Evolutionary conservation across 2,113 vertebrate genomes (phyloP).

Genomic region (Amazona guildingii): DNA sequence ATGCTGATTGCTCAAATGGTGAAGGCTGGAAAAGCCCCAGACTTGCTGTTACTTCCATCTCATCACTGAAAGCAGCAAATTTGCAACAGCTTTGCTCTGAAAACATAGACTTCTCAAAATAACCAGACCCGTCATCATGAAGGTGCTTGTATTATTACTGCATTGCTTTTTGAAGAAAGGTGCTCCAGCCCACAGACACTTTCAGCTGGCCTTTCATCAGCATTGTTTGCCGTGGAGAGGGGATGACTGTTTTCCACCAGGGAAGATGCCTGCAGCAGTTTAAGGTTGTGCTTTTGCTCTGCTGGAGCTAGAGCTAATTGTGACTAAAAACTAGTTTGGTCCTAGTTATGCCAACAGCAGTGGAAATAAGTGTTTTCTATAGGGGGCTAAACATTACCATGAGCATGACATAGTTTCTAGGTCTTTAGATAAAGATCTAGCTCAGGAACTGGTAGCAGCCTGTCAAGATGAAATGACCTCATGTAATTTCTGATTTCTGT

Average conservation of each 20-base stretch:
- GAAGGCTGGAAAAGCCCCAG: constrained; percentile 11
- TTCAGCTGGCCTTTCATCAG: neutral
- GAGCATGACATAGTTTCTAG: constrained; percentile 20
- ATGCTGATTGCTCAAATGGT: neutral
- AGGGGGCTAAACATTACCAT: neutral
- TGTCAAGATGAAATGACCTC: constrained; percentile 5
- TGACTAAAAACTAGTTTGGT: neutral
- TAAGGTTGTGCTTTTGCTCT: neutral
- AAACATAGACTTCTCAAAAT: neutral
- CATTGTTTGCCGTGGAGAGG: fast-evolving
- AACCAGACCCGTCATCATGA: fast-evolving
- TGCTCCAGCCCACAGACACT: neutral
- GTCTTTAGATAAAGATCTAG: constrained; percentile 14
- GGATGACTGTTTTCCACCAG: neutral
- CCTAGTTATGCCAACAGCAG: neutral
- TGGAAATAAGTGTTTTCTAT: neutral
- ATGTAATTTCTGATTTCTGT: neutral
- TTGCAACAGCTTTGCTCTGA: neutral
- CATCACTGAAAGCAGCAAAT: neutral
- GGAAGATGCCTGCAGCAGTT: neutral
- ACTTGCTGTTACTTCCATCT: neutral
- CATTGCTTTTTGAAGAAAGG: neutral
- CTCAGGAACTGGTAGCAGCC: neutral
- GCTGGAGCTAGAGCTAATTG: neutral
- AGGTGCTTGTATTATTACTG: neutral